Evolutionary conservation across 2,888 invertebrate genomes (phyloP).

Genomic region (Chorisops tibialis): DNA sequence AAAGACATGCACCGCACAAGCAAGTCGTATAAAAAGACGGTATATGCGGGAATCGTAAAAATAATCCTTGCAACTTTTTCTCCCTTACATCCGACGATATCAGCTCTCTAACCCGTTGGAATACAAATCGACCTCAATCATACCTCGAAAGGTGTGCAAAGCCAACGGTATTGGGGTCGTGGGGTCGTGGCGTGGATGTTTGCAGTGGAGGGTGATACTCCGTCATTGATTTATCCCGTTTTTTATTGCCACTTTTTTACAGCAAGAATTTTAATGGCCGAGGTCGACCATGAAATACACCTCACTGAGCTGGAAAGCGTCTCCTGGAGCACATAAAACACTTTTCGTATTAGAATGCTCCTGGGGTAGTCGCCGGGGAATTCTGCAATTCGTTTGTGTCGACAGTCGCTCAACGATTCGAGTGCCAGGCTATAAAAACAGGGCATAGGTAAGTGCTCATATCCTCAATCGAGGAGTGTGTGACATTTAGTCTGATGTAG

Average conservation of each 20-base stretch:
- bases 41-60: too few relatives aligned
- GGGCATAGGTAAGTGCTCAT: neutral
- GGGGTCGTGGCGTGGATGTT: too few relatives aligned
- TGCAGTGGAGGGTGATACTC: neutral
- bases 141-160: neutral
- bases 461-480: neutral
- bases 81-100: neutral
- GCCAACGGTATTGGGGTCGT: neutral
- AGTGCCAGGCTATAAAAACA: neutral
- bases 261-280: constrained; percentile 2
- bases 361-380: neutral
- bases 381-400: neutral
- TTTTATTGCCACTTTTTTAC: constrained; percentile 7
- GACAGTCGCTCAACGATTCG: neutral
- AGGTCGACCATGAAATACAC: constrained; percentile 5
- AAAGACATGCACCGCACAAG: too few relatives aligned
- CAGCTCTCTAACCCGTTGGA: neutral
- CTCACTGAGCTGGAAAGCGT: neutral
- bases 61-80: too few relatives aligned
- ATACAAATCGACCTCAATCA: constrained; percentile 1
- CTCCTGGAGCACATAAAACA: neutral
- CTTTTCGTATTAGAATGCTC: neutral
- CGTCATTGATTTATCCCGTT: constrained; percentile 10
- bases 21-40: too few relatives aligned
- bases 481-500: neutral